Evolutionary conservation across 2,888 invertebrate species (phyloP).

Genomic region (Dione juno): DNA sequence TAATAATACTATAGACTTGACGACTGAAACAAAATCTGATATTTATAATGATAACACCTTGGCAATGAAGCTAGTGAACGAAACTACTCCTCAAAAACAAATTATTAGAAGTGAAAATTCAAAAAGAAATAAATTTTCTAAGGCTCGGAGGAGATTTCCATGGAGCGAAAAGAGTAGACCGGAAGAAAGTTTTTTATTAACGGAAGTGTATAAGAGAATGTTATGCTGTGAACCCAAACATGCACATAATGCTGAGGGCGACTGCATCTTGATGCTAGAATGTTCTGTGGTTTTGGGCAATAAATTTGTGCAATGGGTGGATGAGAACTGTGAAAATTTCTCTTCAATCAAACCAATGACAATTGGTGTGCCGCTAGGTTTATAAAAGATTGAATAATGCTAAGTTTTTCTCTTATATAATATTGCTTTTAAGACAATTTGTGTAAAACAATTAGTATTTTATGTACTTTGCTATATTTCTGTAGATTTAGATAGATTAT

Average conservation of each 20-base stretch:
- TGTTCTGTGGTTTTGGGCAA: slow-evolving; percentile 81
- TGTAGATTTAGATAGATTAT: not conserved
- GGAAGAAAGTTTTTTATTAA: slow-evolving; percentile 77
- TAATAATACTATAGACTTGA: not conserved
- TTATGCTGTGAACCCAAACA: slow-evolving; percentile 68
- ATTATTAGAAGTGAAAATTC: slow-evolving; percentile 11
- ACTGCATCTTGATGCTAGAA: slow-evolving; percentile 85
- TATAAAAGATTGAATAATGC: slow-evolving; percentile 23
- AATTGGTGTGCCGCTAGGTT: slow-evolving; percentile 58
- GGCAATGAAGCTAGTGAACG: slow-evolving; percentile 47
- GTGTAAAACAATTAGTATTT: not conserved
- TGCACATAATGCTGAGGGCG: slow-evolving; percentile 87
- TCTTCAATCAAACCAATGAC: slow-evolving; percentile 65
- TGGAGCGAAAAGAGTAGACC: slow-evolving; percentile 56
- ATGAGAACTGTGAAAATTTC: slow-evolving; percentile 59
- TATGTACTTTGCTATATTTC: not conserved
- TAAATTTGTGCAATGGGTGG: slow-evolving; percentile 84
- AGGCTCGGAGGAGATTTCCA: slow-evolving; percentile 56
- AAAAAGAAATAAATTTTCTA: slow-evolving; percentile 41
- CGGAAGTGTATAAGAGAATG: slow-evolving; percentile 81
- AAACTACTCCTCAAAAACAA: slow-evolving; percentile 38
- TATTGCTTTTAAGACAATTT: not conserved
- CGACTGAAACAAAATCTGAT: slow-evolving; percentile 38
- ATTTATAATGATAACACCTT: slow-evolving; percentile 38
- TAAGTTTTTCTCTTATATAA: not conserved